Evolutionary conservation across 2,113 vertebrate species (phyloP), one percentile per base, ranked within the genome.

Genomic region (Acrocephalus kingi): DNA sequence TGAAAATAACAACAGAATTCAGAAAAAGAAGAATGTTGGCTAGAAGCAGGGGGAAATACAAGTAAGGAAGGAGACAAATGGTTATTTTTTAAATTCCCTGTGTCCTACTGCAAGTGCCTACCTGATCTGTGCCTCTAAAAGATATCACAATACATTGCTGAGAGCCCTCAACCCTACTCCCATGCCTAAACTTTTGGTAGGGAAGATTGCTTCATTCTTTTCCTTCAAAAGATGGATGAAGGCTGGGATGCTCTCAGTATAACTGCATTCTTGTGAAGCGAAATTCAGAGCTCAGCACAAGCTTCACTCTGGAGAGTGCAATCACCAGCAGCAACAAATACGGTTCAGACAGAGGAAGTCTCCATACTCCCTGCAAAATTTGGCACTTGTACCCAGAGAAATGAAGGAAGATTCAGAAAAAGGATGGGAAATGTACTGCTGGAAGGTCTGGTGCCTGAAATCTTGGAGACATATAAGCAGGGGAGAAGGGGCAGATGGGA

Each of bases 111-210:
- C 41, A 87, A 33, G 10, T 39, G 31, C 9, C 37, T 80, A 35
- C 22, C 43, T 91, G 43, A 69, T 33, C 7, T 49, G 9, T 27
- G 4, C 16, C 59, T 14, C 48, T 52, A 43, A 54, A 84, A 75
- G 17, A 68, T 31, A 52, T 33, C n/a, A n/a, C 0, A 0, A 19
- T 14, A 30, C 3, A 24, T 31, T 0, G 0, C 25, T 1, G 1
- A 74, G 86, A 84, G 23, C 18, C 28, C 69, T 86, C 23, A 51
- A 49, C 8, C 18, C 9, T 63, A 45, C 22, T 72, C 25, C 61
- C 14, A 15, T 31, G 27, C 22, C 33, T 54, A 30, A 74, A 74
- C 39, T 63, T 59, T 67, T 39, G 31, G n/a, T 18, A 79, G 48
- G 68, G 33, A 66, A 20, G 11, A 64, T n/a, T 15, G 5, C 21